These are phyloP conservation scores for Chrysocyon brachyurus DNA, from an alignment of 2,797 vertebrate species.

Conservation along the genomic window DNA sequence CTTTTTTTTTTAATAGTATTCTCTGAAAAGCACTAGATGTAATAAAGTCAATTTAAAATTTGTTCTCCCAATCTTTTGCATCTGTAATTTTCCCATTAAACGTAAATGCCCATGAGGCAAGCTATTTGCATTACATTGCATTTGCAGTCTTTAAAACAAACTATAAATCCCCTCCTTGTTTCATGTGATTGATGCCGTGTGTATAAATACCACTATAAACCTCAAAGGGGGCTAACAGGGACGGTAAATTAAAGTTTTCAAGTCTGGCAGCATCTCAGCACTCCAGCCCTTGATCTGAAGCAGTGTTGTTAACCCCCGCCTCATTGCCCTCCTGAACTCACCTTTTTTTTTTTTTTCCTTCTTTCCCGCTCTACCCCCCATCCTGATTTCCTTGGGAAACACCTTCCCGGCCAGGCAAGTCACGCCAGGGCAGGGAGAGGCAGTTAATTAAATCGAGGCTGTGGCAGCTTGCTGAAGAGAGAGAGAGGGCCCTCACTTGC, in stretches of 20 bases:
- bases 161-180: slow-evolving; percentile 94
- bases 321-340: slow-evolving; percentile 90
- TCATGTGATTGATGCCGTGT: slow-evolving; percentile 93
- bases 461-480: slow-evolving; percentile 78
- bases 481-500: slow-evolving; percentile 68
- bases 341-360: slow-evolving; percentile 55
- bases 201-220: slow-evolving; percentile 94
- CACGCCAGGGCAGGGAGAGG: slow-evolving; percentile 80
- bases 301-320: slow-evolving; percentile 89
- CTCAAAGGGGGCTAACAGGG: slow-evolving; percentile 93
- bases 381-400: slow-evolving; percentile 89
- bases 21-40: slow-evolving; percentile 91
- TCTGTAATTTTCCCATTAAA: slow-evolving; percentile 95
- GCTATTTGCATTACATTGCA: slow-evolving; percentile 94
- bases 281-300: slow-evolving; percentile 92
- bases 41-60: slow-evolving; percentile 94
- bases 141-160: slow-evolving; percentile 94
- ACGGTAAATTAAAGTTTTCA: slow-evolving; percentile 94
- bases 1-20: slow-evolving; percentile 92
- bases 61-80: slow-evolving; percentile 94
- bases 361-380: slow-evolving; percentile 75
- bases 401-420: slow-evolving; percentile 84
- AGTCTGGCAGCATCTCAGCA: slow-evolving; percentile 91
- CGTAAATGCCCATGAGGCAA: slow-evolving; percentile 94
- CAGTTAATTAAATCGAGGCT: slow-evolving; percentile 85